These are phyloP conservation scores for Microctonus hyperodae DNA, from an alignment of 2,888 invertebrate species.

Conservation along the genomic window DNA sequence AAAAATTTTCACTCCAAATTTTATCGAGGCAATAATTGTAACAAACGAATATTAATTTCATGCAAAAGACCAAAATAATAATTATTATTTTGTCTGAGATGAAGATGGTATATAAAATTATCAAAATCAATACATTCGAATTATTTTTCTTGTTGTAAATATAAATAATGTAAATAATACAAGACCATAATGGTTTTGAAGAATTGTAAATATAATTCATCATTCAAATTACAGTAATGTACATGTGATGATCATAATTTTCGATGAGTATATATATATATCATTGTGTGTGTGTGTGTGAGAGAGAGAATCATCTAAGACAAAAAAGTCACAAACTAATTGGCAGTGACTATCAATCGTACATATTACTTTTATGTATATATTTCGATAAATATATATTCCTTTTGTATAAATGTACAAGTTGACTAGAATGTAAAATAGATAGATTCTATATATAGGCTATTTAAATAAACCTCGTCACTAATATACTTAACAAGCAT, in stretches of 20 bases:
- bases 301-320: constrained; percentile 4
- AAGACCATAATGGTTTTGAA: constrained; percentile 34
- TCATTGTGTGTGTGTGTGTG: too few relatives aligned
- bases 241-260: constrained; percentile 8
- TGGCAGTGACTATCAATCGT: not conserved
- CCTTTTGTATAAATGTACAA: constrained; percentile 60
- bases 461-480: constrained; percentile 47
- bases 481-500: not conserved
- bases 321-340: not conserved
- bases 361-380: constrained; percentile 4
- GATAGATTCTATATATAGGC: constrained; percentile 35
- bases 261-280: not conserved
- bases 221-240: not conserved
- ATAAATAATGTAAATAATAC: constrained; percentile 10
- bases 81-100: not conserved
- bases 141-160: not conserved
- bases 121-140: constrained; percentile 1
- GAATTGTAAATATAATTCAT: constrained; percentile 37
- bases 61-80: not conserved
- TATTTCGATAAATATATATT: constrained; percentile 40
- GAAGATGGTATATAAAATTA: not conserved
- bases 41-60: not conserved
- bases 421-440: constrained; percentile 25
- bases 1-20: not conserved
- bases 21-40: not conserved